phyloP scores from a whole-genome alignment of 37 sponge, comb jelly and placozoan genomes.

The Chondrilla cf. caribensis region DNA sequence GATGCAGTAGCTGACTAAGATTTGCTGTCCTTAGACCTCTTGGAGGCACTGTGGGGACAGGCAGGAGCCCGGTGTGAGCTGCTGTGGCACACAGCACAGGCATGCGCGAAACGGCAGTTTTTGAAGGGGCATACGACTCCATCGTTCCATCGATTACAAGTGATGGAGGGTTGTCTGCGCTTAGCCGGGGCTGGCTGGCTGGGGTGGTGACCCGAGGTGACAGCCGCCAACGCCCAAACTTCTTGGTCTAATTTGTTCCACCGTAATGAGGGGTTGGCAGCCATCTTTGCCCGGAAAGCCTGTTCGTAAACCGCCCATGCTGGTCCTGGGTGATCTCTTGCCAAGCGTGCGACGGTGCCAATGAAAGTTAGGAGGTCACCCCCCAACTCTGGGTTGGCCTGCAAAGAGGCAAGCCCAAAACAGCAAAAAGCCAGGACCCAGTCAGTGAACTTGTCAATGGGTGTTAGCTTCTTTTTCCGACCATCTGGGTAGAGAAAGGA shows the following conservation, averaged over 20 bases:
- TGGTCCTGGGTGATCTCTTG: neutral
- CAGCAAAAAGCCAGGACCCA: neutral
- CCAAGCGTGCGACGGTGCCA: neutral
- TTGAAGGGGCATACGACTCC: neutral
- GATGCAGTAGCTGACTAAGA: too few relatives aligned
- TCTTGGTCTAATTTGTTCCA: neutral
- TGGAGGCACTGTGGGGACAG: neutral
- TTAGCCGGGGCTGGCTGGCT: too few relatives aligned
- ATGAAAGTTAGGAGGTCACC: neutral
- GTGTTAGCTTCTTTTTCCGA: neutral
- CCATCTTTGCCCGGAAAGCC: neutral
- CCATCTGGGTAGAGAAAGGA: neutral
- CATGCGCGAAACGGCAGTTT: neutral
- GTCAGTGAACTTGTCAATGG: neutral
- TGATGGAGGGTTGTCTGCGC: neutral
- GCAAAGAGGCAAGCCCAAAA: neutral
- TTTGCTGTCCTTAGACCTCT: neutral
- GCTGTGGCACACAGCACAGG: neutral
- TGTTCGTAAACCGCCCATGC: neutral
- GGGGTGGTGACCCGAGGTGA: too few relatives aligned
- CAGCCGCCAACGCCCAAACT: neutral
- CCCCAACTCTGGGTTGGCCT: neutral
- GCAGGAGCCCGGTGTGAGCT: neutral
- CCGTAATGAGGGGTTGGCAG: neutral
- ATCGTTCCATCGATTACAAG: neutral